Base-by-base conservation (phyloP, 64 coral and sea anemone genomes). In the Platygyra sinensis region DNA sequence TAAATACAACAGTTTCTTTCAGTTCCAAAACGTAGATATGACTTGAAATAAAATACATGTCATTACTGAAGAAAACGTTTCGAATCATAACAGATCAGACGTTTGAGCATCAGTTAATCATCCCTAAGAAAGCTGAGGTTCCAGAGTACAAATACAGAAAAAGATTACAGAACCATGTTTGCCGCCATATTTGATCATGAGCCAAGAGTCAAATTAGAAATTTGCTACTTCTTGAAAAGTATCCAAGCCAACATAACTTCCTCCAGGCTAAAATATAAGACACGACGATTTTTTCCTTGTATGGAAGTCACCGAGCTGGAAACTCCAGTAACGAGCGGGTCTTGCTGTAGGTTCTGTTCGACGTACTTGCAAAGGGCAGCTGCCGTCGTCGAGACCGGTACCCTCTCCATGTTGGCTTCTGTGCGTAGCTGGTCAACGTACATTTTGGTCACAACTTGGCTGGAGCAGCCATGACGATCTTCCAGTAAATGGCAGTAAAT, bases 261-360 rank as follows among this genome's bases (percentile, higher is more conserved):
- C 46, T 72, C 39, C 5, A 28, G 9, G 52, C 86, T 88, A 88
- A 64, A 88, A 60, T 88, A 88, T 76, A 55, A 49, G n/a, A 76
- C 86, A 88, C 18, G 86, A 88, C 11, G 86, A 62, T 5, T 72
- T 88, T 88, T 20, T 88, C 86, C 32, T 77, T 74, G 72, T 75
- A 88, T 0, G 86, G 86, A 3, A 77, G 76, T 88, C 17, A 75
- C 24, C 30, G 72, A 74, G 52, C 72, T 74, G 33, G 86, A 64
- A 32, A 88, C 72, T 33, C 86, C 86, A 55, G 72, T 74, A 60
- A 88, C 86, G 10, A 88, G 86, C 11, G 86, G 86, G 36, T 88
- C 86, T 4, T 17, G 24, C 10, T 74, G 51, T 19, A 74, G 31
- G 61, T 88, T 31, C 22, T 88, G 51, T 28, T 88, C 86, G 50